Conservation (phyloP, 2,888 invertebrate genomes). For the Scaptomyza caliginosa region DNA sequence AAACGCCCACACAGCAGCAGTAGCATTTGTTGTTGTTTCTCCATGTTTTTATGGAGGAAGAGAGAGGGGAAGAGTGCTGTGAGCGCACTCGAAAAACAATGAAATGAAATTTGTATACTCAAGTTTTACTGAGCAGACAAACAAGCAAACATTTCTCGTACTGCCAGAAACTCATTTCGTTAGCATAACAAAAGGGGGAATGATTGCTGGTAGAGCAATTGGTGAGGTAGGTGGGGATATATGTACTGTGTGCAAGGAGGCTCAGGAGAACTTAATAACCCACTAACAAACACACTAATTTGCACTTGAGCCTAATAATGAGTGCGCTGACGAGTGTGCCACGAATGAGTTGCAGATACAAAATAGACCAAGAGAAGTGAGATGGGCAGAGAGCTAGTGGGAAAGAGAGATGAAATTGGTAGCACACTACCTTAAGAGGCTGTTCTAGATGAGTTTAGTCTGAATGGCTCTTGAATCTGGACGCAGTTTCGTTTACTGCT, state of each 20-base stretch:
- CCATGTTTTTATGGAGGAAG: neutral
- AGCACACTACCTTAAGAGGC: slow-evolving; percentile 49
- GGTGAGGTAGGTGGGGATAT: neutral
- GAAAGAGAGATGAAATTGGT: neutral
- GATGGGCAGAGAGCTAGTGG: neutral
- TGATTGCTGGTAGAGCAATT: neutral
- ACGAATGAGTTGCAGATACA: slow-evolving; percentile 56
- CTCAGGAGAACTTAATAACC: slow-evolving; percentile 71
- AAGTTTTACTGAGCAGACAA: slow-evolving; percentile 76
- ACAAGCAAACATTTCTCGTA: slow-evolving; percentile 44
- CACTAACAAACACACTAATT: slow-evolving; percentile 80
- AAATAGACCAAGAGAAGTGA: neutral
- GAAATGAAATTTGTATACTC: slow-evolving; percentile 79
- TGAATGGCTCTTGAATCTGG: slow-evolving; percentile 45
- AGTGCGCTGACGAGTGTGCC: slow-evolving; percentile 75
- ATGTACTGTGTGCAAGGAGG: neutral
- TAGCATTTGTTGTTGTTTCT: slow-evolving; percentile 26
- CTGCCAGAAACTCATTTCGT: slow-evolving; percentile 72
- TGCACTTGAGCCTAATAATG: slow-evolving; percentile 81
- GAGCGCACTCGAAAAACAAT: slow-evolving; percentile 78
- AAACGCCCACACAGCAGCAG: slow-evolving; percentile 17
- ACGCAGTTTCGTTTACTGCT: slow-evolving; percentile 40
- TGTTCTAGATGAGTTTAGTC: slow-evolving; percentile 50
- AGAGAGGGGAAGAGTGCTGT: slow-evolving; percentile 9
- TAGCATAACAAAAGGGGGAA: slow-evolving; percentile 70